Conservation (phyloP, 2,888 invertebrate species). For the Phlogophora meticulosa region DNA sequence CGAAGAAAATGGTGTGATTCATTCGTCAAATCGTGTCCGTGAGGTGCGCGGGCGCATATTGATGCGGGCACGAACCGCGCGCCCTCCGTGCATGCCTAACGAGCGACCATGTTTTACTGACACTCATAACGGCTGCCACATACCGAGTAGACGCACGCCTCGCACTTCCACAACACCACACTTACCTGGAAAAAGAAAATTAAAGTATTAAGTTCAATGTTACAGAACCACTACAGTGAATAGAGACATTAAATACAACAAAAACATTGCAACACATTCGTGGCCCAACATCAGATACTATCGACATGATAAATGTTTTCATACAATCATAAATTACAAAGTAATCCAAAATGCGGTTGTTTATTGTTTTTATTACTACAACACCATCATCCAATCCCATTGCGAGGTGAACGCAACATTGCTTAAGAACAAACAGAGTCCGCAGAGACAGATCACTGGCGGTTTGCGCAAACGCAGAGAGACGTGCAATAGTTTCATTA, state of each 20-base stretch:
- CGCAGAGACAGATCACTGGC: constrained; percentile 63
- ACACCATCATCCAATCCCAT: constrained; percentile 65
- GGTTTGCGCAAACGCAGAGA: constrained; percentile 72
- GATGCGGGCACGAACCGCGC: constrained; percentile 79
- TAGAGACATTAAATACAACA: constrained; percentile 56
- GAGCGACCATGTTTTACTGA: constrained; percentile 79
- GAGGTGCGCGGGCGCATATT: constrained; percentile 88
- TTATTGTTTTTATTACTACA: constrained; percentile 57
- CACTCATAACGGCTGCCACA: constrained; percentile 74
- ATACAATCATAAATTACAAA: constrained; percentile 66
- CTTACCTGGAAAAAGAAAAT: constrained; percentile 79
- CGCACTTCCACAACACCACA: constrained; percentile 64
- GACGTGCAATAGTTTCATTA: constrained; percentile 74
- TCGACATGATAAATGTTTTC: constrained; percentile 65
- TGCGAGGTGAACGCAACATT: constrained; percentile 71
- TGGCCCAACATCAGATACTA: constrained; percentile 61
- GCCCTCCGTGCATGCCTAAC: constrained; percentile 82
- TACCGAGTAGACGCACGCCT: constrained; percentile 69
- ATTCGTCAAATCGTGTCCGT: constrained; percentile 85
- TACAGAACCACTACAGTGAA: constrained; percentile 40
- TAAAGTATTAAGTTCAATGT: constrained; percentile 57
- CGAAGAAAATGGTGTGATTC: constrained; percentile 86
- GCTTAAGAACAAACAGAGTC: constrained; percentile 68
- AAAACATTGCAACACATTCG: constrained; percentile 60
- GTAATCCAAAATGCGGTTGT: constrained; percentile 65